Conservation (phyloP, 1,140 invertebrate genomes). For the Pachypeltis micranthus region DNA sequence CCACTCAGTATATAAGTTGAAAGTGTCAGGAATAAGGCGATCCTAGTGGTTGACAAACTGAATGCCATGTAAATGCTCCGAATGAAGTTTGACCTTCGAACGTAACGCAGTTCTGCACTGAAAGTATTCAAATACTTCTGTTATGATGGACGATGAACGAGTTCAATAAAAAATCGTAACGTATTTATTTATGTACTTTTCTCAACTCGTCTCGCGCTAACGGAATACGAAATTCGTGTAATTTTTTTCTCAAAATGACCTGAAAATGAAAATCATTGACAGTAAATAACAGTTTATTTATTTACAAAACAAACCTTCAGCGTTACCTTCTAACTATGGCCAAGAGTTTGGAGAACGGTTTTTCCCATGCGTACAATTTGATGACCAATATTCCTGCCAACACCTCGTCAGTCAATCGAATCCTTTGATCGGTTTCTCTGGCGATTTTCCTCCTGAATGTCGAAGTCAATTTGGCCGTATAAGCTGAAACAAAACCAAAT, state of each 20-base stretch:
- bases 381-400: conserved; percentile 60
- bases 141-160: not conserved
- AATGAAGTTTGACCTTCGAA: conserved; percentile 52
- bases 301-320: not conserved
- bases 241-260: too few species aligned
- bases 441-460: conserved; percentile 50
- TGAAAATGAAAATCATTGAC: too few species aligned
- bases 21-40: conserved; percentile 14
- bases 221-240: too few species aligned
- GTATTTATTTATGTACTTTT: too few species aligned
- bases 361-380: conserved; percentile 73
- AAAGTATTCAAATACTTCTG: conserved; percentile 20
- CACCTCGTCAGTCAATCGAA: conserved; percentile 68
- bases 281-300: too few species aligned
- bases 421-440: conserved; percentile 56
- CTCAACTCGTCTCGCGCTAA: too few species aligned
- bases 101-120: conserved; percentile 46
- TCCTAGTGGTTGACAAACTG: conserved; percentile 38
- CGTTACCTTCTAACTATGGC: conserved; percentile 43
- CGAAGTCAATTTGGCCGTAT: conserved; percentile 52
- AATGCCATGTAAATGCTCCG: conserved; percentile 61
- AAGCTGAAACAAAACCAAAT: conserved; percentile 34
- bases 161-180: not conserved
- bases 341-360: conserved; percentile 50
- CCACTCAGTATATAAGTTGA: conserved; percentile 15